Evolutionary conservation across 2,113 vertebrate species (phyloP), one percentile per base, ranked within the genome.

Genomic region (Dolichotis patagonum): DNA sequence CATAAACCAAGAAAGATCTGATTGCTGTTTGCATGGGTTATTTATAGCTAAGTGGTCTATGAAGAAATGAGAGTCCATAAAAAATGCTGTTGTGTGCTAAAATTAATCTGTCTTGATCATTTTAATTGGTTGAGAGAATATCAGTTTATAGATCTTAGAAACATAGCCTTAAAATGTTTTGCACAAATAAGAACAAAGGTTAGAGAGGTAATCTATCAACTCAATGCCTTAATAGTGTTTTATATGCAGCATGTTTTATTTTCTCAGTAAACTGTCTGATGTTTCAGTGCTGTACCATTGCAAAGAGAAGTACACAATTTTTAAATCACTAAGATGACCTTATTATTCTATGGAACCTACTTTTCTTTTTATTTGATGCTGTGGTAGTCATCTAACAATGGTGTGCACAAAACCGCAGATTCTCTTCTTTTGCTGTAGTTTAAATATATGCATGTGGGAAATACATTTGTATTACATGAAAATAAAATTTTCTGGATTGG

Each of bases 11-110:
- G 67, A 97, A 97, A 88, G 24, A n/a, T 78, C 91, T 97, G 97
- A 98, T 97, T 97, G 90, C 95, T 91, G 69, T 95, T 1, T 97
- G 73, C 84, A 95, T 80, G 85, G 96, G 94, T 98, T 98, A 97
- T 98, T 98, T 98, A 97, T 91, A 96, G 62, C 85, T 86, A 54
- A 97, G 95, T 94, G 60, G 81, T 96, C 89, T 97, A 46, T 78
- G 96, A 98, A 97, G 75, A 94, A 97, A 77, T 90, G 38, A 85
- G 69, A 98, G 97, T 96, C 67, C 93, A 93, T 98, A 98, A 98
- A 98, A 98, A 98, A 97, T 85, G 92, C 30, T 86, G 88, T 24
- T 89, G 84, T 91, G 56, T 97, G 88, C 78, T 97, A 97, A 98
- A 98, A 62, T 52, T 92, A 97, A 88, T 97, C 92, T 97, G 84